A percentile compares a stretch with the other conserved stretches of the same genome.
Evolutionary conservation across 2,888 invertebrate genomes (phyloP).

Genomic region (Alcis repandata): DNA sequence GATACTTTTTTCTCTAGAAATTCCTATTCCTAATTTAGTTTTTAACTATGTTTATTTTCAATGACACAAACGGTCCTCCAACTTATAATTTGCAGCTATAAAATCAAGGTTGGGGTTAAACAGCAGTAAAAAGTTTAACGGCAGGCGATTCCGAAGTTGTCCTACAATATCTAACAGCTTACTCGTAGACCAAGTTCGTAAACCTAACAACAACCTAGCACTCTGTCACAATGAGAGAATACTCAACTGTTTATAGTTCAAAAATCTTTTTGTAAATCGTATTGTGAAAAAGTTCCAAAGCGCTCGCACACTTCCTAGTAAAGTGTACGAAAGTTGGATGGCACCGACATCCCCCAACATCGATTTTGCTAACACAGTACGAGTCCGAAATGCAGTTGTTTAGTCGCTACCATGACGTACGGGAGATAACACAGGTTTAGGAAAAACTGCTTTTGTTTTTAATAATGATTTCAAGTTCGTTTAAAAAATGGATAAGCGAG

Average conservation of each 20-base stretch:
- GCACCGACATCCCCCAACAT: constrained; percentile 78
- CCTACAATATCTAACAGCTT: constrained; percentile 59
- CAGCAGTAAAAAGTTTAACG: constrained; percentile 72
- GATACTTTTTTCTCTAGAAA: neutral
- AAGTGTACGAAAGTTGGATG: constrained; percentile 54
- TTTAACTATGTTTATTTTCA: constrained; percentile 31
- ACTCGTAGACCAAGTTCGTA: constrained; percentile 24
- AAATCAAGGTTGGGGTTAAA: constrained; percentile 74
- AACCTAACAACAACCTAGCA: constrained; percentile 1
- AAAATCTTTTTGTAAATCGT: neutral
- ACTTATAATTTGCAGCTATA: constrained; percentile 54
- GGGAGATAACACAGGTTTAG: constrained; percentile 60
- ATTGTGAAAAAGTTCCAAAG: constrained; percentile 16
- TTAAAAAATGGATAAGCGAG: constrained; percentile 85
- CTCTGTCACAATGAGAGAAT: constrained; percentile 17
- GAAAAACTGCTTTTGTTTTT: constrained; percentile 23
- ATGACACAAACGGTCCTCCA: constrained; percentile 31
- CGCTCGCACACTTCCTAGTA: constrained; percentile 22
- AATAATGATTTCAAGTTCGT: constrained; percentile 66
- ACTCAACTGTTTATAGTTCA: neutral
- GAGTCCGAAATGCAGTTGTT: constrained; percentile 56
- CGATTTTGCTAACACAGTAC: constrained; percentile 71
- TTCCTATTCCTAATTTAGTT: constrained; percentile 14
- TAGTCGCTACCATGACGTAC: constrained; percentile 68
- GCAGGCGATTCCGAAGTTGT: constrained; percentile 71